Conservation (phyloP, 2,797 vertebrate genomes). For the Carcharodon carcharias region DNA sequence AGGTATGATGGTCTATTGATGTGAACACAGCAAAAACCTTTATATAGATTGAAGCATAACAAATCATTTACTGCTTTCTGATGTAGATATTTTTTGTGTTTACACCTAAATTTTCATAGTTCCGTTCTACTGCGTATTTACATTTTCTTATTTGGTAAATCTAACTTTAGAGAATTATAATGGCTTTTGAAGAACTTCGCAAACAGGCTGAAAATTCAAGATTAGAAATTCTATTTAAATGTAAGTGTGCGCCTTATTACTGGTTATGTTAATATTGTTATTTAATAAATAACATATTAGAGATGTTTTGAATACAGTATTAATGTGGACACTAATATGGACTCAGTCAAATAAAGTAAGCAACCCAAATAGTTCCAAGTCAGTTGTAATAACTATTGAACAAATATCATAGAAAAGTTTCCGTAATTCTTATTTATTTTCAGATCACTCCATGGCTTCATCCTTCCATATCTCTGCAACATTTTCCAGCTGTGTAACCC, state of each 20-base stretch:
- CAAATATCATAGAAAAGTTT: background rate
- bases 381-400: background rate
- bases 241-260: slow-evolving; percentile 51
- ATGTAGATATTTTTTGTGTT: background rate
- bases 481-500: too few relatives aligned
- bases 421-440: background rate
- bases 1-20: background rate
- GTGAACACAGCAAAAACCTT: background rate
- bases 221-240: slow-evolving; percentile 67
- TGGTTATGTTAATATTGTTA: background rate
- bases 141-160: background rate
- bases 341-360: background rate
- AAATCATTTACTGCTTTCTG: background rate
- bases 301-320: background rate
- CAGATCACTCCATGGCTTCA: background rate
- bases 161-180: slow-evolving; percentile 65
- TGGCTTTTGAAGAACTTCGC: slow-evolving; percentile 75
- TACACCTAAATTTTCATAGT: slow-evolving; percentile 39
- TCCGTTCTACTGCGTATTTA: background rate
- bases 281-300: background rate
- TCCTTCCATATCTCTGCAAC: too few relatives aligned
- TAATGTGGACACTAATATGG: background rate
- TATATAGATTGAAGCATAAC: background rate
- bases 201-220: slow-evolving; percentile 70
- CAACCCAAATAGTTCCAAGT: background rate